Conservation (phyloP, 2,888 invertebrate genomes). For the Lysandra bellargus region DNA sequence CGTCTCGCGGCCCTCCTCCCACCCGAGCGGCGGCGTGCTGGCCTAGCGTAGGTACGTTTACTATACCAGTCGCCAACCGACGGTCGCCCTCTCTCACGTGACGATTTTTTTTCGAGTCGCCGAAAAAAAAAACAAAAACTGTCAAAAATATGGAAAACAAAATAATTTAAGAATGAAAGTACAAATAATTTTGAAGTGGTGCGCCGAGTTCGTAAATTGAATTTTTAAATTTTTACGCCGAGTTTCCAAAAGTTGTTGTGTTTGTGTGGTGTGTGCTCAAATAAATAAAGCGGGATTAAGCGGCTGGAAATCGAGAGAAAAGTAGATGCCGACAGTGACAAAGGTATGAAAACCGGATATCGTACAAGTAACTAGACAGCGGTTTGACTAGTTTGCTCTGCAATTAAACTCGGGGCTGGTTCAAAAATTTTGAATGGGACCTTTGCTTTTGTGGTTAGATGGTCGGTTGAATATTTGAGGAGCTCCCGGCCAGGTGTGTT, state of each 20-base stretch:
- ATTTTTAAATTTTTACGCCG: slow-evolving; percentile 34
- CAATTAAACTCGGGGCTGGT: slow-evolving; percentile 47
- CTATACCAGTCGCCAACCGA: slow-evolving; percentile 68
- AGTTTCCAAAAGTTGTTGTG: slow-evolving; percentile 60
- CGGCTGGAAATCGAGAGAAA: slow-evolving; percentile 49
- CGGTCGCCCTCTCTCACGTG: slow-evolving; percentile 64
- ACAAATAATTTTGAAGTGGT: slow-evolving; percentile 39
- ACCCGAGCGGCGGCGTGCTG: slow-evolving; percentile 58
- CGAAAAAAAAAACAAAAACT: slow-evolving; percentile 42
- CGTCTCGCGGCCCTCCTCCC: slow-evolving; percentile 66
- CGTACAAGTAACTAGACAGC: slow-evolving; percentile 57
- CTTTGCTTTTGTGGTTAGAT: slow-evolving; percentile 21
- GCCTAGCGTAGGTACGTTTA: slow-evolving; percentile 59
- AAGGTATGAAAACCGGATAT: slow-evolving; percentile 78
- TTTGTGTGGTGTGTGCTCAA: slow-evolving; percentile 63
- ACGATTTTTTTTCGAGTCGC: slow-evolving; percentile 48
- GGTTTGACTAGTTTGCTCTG: slow-evolving; percentile 64
- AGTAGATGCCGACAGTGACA: slow-evolving; percentile 67
- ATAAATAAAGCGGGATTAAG: slow-evolving; percentile 47
- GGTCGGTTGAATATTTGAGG: neutral
- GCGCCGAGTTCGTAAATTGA: slow-evolving; percentile 24
- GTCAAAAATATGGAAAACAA: slow-evolving; percentile 31
- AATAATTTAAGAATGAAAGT: slow-evolving; percentile 42
- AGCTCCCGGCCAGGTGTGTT: neutral
- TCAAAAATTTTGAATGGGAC: slow-evolving; percentile 11